Base-by-base conservation (phyloP, 2,797 vertebrate genomes). In the Macroramphosus scolopax region DNA sequence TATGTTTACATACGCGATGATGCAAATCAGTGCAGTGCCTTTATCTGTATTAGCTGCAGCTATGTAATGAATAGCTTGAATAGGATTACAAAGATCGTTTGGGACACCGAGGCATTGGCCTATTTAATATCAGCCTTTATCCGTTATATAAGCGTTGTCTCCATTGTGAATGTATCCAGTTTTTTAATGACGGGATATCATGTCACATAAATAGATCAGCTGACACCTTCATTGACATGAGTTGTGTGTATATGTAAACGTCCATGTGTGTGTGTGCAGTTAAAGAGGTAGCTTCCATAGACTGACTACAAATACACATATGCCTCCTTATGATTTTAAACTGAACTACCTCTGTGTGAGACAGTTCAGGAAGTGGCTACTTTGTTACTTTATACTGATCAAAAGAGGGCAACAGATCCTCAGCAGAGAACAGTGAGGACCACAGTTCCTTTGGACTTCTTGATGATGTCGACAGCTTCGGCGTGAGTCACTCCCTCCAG, bases 401-500 rank as follows among this genome's bases (percentile, higher is more conserved):
- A n/a, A n/a, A n/a, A n/a, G n/a, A n/a, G n/a, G n/a, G n/a, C n/a
- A n/a, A n/a, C n/a, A n/a, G n/a, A n/a, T n/a, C n/a, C 82, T 82
- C 72, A 95, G 0, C 93, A 94, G 46, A 97, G 87, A 8, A 98
- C 87, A 22, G 91, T 93, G 40, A 97, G 73, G 17, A 93, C 92
- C 37, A 97, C 91, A 0, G 87, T 86, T 68, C 93, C 95, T 63
- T 92, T 94, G 45, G 92, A 93, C 72, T 88, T 90, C 81, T 95
- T 96, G 37, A 97, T 89, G 75, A 94, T 88, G 72, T 93, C 89
- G 48, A 96, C 92, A 0, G 94, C 95, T 73, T 96, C 93, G 26
- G 94, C 90, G 1, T 95, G 93, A 46, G 92, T 95, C 30, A 93
- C 90, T 0, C 93, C 93, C 80, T 96, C 92, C 68, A 97, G 90